Evolutionary conservation across 2,797 vertebrate genomes (phyloP).

Genomic region (Rhyacichthys aspro): DNA sequence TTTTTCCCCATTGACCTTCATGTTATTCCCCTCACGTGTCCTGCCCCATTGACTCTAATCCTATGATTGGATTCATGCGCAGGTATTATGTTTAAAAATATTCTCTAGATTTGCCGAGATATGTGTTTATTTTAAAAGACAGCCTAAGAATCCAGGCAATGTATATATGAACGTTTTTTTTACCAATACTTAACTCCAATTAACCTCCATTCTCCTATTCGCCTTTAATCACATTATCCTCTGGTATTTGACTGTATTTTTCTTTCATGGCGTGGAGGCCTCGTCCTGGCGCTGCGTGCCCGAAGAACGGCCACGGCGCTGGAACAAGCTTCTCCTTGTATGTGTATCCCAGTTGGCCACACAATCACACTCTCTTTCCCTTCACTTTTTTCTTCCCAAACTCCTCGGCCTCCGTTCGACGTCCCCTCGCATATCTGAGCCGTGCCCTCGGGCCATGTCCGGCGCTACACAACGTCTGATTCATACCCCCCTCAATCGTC

Average conservation of each 20-base stretch:
- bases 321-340: constrained; percentile 76
- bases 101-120: constrained; percentile 40
- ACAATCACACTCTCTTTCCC: constrained; percentile 20
- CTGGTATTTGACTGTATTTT: constrained; percentile 67
- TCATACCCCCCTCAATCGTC: constrained; percentile 47
- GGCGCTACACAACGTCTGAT: constrained; percentile 65
- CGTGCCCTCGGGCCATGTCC: constrained; percentile 58
- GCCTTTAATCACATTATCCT: constrained; percentile 77
- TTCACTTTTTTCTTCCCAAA: constrained; percentile 18
- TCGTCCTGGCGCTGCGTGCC: constrained; percentile 48
- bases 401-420: constrained; percentile 31
- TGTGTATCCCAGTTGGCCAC: constrained; percentile 48
- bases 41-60: constrained; percentile 43
- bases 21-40: constrained; percentile 36
- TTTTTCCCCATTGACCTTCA: constrained; percentile 14
- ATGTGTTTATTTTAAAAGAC: constrained; percentile 65
- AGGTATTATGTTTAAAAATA: constrained; percentile 65
- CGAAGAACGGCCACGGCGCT: constrained; percentile 26
- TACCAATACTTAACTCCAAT: constrained; percentile 78
- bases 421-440: constrained; percentile 53
- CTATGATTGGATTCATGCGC: constrained; percentile 44
- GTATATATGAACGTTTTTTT: constrained; percentile 43
- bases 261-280: constrained; percentile 51
- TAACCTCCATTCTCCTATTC: constrained; percentile 71
- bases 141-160: constrained; percentile 42